phyloP scores from a whole-genome alignment of 2,888 invertebrate genomes.

The Diploptera punctata region DNA sequence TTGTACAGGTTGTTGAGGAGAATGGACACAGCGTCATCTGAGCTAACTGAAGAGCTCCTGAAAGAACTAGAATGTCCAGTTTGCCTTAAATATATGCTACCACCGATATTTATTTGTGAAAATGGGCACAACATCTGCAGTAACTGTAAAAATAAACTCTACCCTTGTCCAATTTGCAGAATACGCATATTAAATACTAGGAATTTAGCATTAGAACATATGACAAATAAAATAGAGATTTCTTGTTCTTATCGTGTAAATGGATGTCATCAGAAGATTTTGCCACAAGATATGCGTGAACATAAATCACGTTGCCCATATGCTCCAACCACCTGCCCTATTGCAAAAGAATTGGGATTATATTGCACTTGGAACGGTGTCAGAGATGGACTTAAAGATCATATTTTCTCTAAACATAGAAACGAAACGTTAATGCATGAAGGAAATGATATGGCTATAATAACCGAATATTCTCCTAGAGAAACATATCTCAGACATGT shows the following conservation, averaged over 20 bases:
- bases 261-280: not conserved
- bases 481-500: not conserved
- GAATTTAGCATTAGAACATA: not conserved
- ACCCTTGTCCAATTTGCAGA: not conserved
- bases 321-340: not conserved
- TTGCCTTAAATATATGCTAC: not conserved
- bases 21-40: not conserved
- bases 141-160: not conserved
- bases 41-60: not conserved
- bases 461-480: no score
- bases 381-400: not conserved
- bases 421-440: not conserved
- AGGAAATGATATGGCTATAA: no score
- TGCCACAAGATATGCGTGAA: not conserved
- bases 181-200: not conserved
- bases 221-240: not conserved
- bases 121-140: conserved; percentile 12
- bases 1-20: no score
- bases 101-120: not conserved
- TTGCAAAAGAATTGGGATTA: not conserved
- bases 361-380: not conserved
- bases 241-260: not conserved
- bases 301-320: not conserved
- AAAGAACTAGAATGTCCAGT: not conserved
- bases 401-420: not conserved